A percentile compares a stretch with the other conserved stretches of the same genome.
phyloP scores from a whole-genome alignment of 2,888 invertebrate genomes.

The Zhuqinia jingwanae region DNA sequence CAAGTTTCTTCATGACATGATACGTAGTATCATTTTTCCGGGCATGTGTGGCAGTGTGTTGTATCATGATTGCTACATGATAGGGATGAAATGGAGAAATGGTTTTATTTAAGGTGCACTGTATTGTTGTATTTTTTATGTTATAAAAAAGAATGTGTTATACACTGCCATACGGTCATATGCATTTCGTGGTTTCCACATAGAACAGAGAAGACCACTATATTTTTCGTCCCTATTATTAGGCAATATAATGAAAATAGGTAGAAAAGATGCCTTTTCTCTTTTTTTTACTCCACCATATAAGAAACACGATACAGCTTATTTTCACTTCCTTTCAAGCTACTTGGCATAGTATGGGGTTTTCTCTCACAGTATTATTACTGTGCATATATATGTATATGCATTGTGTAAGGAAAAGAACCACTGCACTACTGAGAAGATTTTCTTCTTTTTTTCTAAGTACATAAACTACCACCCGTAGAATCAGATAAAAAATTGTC shows the following conservation, averaged over 20 bases:
- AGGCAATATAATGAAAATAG: constrained; percentile 31
- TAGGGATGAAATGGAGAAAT: too few relatives aligned
- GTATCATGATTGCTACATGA: too few relatives aligned
- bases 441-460: too few relatives aligned
- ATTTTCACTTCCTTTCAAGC: too few relatives aligned
- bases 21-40: background rate
- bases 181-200: constrained; percentile 1
- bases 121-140: background rate
- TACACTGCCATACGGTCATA: background rate
- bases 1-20: background rate
- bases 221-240: constrained; percentile 8
- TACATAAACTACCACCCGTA: background rate
- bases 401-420: too few relatives aligned
- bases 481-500: constrained; percentile 21
- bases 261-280: background rate
- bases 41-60: too few relatives aligned
- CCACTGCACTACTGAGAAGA: too few relatives aligned
- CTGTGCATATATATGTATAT: too few relatives aligned
- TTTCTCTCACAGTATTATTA: too few relatives aligned
- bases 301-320: too few relatives aligned
- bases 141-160: background rate
- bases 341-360: background rate
- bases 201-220: background rate
- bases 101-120: background rate
- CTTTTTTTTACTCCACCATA: background rate